phyloP scores from a whole-genome alignment of 2,797 vertebrate species.

The Tarsius wallacei region DNA sequence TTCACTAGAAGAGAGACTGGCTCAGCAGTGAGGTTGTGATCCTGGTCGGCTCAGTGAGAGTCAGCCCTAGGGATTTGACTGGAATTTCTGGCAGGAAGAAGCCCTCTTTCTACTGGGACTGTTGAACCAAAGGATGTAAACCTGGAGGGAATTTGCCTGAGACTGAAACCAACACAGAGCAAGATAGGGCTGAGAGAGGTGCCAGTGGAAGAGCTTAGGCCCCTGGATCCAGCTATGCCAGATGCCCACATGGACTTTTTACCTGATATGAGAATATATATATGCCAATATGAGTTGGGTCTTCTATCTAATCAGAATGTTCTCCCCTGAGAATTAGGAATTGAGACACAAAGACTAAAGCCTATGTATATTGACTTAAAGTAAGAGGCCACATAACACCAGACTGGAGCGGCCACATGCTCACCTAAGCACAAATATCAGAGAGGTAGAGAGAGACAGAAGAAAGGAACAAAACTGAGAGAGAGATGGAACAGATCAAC shows the following conservation, averaged over 20 bases:
- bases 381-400: background rate
- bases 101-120: background rate
- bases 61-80: background rate
- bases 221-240: background rate
- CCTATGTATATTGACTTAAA: background rate
- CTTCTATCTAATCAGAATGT: background rate
- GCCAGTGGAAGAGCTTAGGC: background rate
- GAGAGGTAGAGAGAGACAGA: background rate
- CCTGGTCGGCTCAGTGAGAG: background rate
- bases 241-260: background rate
- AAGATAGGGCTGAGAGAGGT: background rate
- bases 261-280: background rate
- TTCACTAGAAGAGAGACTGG: background rate
- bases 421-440: background rate
- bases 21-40: background rate
- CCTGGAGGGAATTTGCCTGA: background rate
- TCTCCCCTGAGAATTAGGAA: background rate
- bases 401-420: background rate
- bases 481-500: background rate
- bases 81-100: background rate
- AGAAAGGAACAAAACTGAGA: background rate
- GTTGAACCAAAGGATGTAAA: background rate
- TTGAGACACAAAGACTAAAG: background rate
- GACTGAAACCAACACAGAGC: background rate
- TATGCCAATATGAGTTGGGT: background rate